Evolutionary conservation across 2,113 vertebrate genomes (phyloP), one percentile per base, ranked within the genome.

Genomic region (Mirza zaza): DNA sequence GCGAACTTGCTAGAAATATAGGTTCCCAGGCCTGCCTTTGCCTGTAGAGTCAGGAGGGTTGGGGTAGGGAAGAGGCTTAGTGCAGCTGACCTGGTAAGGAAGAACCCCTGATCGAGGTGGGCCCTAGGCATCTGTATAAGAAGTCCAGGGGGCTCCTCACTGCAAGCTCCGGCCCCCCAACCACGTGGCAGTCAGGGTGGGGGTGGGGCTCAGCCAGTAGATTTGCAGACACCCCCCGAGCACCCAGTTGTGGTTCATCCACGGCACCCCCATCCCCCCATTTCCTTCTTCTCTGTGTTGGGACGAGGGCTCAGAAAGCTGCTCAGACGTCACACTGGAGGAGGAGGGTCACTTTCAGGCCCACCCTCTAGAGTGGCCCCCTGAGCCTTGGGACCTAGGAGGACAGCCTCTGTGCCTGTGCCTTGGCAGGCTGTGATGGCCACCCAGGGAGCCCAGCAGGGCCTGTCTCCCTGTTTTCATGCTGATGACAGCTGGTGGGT

Each of bases 391-490:
- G 52, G 52, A 55, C 52, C 52, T 55, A 55, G 17, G 17, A 55
- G 52, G 52, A 55, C 52, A 18, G 52, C 52, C 52, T 55, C 52
- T 55, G 52, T 55, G 52, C 52, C 17, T 55, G 52, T 55, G 17
- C 17, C 52, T 55, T 55, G 17, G 15, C 13, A 12, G 63, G 29
- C 32, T 67, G 13, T 68, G 67, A 13, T 27, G 25, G 42, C 42
- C 42, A 1, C 42, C 48, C 45, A 45, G 36, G 48, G 15, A 15
- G 8, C 3, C 6, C 2, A 3, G 32, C 21, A 12, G 8, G 36
- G 52, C 32, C 71, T 25, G 20, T 42, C 0, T 0, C 42, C 32
- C 71, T 25, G 25, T 42, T 0, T 0, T 14, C 9, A 32, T 25
- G 63, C 34, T 20, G 15, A 21, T 52, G 27, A 57, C 48, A 17